Percentiles rank a stretch among this genome's conserved stretches.
These are phyloP conservation scores for Tragelaphus strepsiceros DNA, from an alignment of 2,113 vertebrate genomes.

Conservation along the genomic window DNA sequence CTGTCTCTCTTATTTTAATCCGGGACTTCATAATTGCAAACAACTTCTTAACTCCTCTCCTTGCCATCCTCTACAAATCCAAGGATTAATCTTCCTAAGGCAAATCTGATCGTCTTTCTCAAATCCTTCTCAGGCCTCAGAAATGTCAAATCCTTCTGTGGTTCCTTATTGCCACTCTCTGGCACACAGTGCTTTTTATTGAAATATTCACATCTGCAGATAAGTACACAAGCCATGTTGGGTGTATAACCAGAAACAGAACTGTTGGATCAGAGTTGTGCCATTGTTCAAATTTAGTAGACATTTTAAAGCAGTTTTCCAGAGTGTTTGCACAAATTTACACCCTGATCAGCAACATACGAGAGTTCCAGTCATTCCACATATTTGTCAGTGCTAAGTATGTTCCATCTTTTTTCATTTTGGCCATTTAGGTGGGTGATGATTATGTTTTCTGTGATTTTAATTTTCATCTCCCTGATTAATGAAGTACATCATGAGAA, in stretches of 20 bases:
- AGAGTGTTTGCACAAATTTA: background rate
- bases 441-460: background rate
- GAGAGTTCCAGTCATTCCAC: background rate
- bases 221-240: background rate
- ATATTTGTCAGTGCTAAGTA: background rate
- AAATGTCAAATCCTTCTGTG: slow-evolving; percentile 2
- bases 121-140: background rate
- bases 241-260: background rate
- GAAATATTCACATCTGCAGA: background rate
- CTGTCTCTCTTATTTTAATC: background rate
- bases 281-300: background rate
- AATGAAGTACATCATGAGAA: background rate
- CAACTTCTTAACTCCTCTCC: background rate
- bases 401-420: background rate
- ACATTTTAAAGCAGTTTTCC: background rate
- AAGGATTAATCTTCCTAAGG: slow-evolving; percentile 39
- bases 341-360: background rate
- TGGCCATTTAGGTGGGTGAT: background rate
- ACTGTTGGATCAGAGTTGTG: background rate
- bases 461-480: background rate
- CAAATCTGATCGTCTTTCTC: slow-evolving; percentile 22
- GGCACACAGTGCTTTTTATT: background rate
- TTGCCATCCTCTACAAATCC: background rate
- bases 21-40: background rate
- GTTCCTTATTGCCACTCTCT: background rate